A percentile compares a stretch with the other conserved stretches of the same genome.
phyloP scores from a whole-genome alignment of 2,113 vertebrate genomes.

The Grammomys dolichurus region DNA sequence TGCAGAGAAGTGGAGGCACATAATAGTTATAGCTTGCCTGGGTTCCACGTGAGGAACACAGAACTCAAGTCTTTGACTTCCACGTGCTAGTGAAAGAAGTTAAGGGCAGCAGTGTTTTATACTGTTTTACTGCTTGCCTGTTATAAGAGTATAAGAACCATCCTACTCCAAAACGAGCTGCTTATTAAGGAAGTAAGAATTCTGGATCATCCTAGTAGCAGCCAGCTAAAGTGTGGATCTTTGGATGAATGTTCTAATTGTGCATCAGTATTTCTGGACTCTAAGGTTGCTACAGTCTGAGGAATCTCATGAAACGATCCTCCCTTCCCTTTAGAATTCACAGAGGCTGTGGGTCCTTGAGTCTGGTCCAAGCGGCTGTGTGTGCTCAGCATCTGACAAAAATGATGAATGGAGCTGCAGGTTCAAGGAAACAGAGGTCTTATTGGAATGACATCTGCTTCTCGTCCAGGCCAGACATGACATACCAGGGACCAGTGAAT shows the following conservation, averaged over 20 bases:
- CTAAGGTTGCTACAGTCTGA: constrained; percentile 14
- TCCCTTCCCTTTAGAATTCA: constrained; percentile 72
- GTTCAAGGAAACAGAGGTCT: constrained; percentile 85
- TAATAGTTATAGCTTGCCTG: background rate
- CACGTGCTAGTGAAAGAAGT: background rate
- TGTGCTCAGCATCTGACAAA: constrained; percentile 80
- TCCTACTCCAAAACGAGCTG: background rate
- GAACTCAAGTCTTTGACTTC: background rate
- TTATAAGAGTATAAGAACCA: background rate
- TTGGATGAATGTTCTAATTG: constrained; percentile 1
- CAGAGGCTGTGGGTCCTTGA: constrained; percentile 71
- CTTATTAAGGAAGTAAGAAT: constrained; percentile 39
- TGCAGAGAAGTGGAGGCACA: background rate
- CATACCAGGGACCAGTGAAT: constrained; percentile 76
- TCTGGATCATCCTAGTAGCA: background rate
- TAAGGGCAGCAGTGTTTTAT: background rate
- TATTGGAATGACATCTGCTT: constrained; percentile 86
- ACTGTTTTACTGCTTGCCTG: background rate
- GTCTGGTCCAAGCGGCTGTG: constrained; percentile 73
- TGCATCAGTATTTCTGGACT: constrained; percentile 47
- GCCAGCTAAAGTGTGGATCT: background rate
- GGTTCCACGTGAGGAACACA: background rate
- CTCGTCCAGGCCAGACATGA: constrained; percentile 78
- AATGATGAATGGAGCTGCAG: constrained; percentile 77
- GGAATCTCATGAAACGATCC: constrained; percentile 54